A percentile compares a stretch with the other conserved stretches of the same genome.
Conservation (phyloP, 1,140 invertebrate genomes). For the Phthorimaea operculella region DNA sequence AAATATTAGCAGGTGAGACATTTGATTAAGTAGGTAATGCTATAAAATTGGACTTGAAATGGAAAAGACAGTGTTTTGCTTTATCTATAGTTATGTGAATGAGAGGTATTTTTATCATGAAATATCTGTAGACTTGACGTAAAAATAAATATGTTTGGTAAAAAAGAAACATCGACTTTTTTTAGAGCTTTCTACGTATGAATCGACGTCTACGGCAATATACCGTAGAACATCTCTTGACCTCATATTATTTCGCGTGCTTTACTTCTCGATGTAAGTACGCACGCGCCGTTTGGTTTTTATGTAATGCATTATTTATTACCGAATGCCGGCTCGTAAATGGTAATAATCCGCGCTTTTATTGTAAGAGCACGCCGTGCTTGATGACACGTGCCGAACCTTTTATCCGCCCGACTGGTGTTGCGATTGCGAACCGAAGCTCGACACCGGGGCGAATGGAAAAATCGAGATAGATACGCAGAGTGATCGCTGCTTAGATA, state of each 20-base stretch:
- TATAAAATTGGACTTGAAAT: too few species aligned
- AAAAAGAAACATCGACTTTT: not conserved
- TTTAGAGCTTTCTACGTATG: not conserved
- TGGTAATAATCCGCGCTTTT: constrained; percentile 1
- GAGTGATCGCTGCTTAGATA: too few species aligned
- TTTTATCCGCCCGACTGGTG: not conserved
- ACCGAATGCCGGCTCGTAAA: not conserved
- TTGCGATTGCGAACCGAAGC: too few species aligned
- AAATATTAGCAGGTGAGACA: too few species aligned
- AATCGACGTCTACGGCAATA: not conserved
- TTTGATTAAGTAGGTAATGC: too few species aligned
- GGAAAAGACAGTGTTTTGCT: too few species aligned
- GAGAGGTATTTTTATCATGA: not conserved
- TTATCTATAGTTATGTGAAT: too few species aligned
- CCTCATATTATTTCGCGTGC: not conserved
- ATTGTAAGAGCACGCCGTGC: not conserved
- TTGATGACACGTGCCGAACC: not conserved
- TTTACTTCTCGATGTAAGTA: not conserved
- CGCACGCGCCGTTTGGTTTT: not conserved
- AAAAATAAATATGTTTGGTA: not conserved
- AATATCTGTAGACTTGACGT: not conserved
- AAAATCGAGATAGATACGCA: too few species aligned
- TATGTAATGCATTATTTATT: constrained; percentile 2
- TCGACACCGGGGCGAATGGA: too few species aligned
- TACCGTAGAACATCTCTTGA: not conserved